A percentile compares a stretch with the other conserved stretches of the same genome.
These are phyloP conservation scores for Solenopsis invicta DNA, from an alignment of 1,140 invertebrate genomes.

Conservation along the genomic window DNA sequence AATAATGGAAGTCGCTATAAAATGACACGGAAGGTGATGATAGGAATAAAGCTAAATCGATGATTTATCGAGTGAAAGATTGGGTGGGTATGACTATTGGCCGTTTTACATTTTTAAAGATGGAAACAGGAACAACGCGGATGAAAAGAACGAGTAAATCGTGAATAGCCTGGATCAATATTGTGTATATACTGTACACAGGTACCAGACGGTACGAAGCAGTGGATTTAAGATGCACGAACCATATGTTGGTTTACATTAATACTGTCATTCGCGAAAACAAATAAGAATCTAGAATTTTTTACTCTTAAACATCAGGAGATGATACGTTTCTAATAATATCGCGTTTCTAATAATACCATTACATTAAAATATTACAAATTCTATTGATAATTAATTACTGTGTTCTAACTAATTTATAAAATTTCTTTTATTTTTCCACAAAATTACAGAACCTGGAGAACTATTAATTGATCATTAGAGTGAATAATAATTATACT, in stretches of 20 bases:
- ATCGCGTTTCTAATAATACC: no score
- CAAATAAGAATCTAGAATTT: constrained; percentile 11
- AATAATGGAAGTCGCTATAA: constrained; percentile 51
- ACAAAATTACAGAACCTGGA: not conserved
- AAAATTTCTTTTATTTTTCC: constrained; percentile 7
- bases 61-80: constrained; percentile 56
- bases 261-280: constrained; percentile 4
- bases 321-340: not conserved
- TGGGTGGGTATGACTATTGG: constrained; percentile 15
- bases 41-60: constrained; percentile 25
- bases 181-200: constrained; percentile 30
- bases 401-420: not conserved
- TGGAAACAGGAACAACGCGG: constrained; percentile 16
- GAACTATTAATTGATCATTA: constrained; percentile 32
- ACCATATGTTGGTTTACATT: constrained; percentile 37
- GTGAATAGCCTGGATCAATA: constrained; percentile 50
- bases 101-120: constrained; percentile 51
- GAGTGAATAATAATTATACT: constrained; percentile 28
- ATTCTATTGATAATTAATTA: not conserved
- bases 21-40: constrained; percentile 39
- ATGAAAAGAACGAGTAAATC: constrained; percentile 52
- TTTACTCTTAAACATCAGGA: not conserved
- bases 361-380: constrained; percentile 5
- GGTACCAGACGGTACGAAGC: constrained; percentile 57
- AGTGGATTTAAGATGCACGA: constrained; percentile 43